Conservation (phyloP, 2,113 vertebrate genomes). For the Heteronetta atricapilla region DNA sequence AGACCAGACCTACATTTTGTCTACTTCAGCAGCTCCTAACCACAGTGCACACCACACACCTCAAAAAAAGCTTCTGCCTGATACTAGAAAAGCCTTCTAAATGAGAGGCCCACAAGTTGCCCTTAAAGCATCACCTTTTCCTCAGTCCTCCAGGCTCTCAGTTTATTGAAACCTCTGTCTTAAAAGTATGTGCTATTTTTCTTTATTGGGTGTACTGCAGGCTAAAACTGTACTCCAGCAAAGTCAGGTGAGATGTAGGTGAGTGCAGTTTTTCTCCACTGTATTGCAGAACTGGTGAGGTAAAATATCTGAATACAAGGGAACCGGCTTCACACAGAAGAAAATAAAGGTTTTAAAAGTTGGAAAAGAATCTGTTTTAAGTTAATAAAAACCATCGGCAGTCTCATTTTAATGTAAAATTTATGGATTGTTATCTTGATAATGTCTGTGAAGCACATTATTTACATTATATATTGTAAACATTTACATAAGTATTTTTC, state of each 20-base stretch:
- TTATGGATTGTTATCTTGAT: neutral
- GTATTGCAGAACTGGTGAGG: neutral
- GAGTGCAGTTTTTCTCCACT: neutral
- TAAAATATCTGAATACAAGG: neutral
- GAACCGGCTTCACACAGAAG: neutral
- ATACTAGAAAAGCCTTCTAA: neutral
- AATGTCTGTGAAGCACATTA: neutral
- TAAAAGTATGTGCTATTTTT: neutral
- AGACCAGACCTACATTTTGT: slow-evolving; percentile 47
- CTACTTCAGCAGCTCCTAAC: slow-evolving; percentile 47
- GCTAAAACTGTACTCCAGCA: neutral
- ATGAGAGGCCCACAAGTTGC: neutral
- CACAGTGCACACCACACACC: neutral
- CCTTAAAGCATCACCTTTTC: neutral
- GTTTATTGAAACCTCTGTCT: neutral
- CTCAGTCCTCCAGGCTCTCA: neutral
- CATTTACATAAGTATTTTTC: neutral
- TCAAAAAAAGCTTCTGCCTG: neutral
- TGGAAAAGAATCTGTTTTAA: neutral
- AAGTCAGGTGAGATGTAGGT: neutral
- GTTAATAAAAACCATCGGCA: neutral
- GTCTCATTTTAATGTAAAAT: neutral
- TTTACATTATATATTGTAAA: neutral
- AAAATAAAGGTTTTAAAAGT: neutral
- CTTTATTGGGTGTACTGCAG: neutral